Percentiles rank a stretch among this genome's conserved stretches.
These are phyloP conservation scores for Strigamia maritima DNA, from an alignment of 2,888 invertebrate species.

Conservation along the genomic window DNA sequence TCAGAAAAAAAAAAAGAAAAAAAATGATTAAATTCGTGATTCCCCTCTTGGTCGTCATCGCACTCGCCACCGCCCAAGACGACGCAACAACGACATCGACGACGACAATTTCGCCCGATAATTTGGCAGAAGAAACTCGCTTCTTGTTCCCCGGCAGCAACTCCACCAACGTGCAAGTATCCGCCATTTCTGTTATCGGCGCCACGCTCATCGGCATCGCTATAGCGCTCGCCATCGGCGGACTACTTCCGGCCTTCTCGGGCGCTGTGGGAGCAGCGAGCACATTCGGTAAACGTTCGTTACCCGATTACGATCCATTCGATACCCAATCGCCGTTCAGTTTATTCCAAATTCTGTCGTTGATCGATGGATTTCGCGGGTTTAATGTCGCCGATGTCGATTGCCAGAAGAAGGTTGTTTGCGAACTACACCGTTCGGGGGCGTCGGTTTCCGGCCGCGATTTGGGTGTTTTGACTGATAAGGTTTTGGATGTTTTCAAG, in stretches of 20 bases:
- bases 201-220: conserved; percentile 39
- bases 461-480: conserved; percentile 38
- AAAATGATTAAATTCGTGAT: conserved; percentile 1
- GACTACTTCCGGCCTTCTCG: conserved; percentile 35
- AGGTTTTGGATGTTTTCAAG: conserved; percentile 41
- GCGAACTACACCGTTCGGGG: conserved; percentile 42
- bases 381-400: conserved; percentile 42
- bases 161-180: conserved; percentile 32
- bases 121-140: conserved; percentile 6
- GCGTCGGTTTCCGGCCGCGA: conserved; percentile 20
- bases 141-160: conserved; percentile 7
- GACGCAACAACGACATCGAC: neutral
- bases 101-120: neutral
- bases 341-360: neutral
- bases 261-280: conserved; percentile 28
- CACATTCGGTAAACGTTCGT: conserved; percentile 20
- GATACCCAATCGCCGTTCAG: neutral
- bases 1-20: neutral
- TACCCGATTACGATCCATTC: conserved; percentile 34
- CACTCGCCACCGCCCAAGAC: neutral
- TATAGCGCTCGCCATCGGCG: conserved; percentile 38
- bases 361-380: conserved; percentile 19
- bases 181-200: conserved; percentile 38
- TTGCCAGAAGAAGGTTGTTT: conserved; percentile 42
- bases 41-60: neutral